phyloP scores from a whole-genome alignment of 2,797 vertebrate species.

The Darevskia mixta region DNA sequence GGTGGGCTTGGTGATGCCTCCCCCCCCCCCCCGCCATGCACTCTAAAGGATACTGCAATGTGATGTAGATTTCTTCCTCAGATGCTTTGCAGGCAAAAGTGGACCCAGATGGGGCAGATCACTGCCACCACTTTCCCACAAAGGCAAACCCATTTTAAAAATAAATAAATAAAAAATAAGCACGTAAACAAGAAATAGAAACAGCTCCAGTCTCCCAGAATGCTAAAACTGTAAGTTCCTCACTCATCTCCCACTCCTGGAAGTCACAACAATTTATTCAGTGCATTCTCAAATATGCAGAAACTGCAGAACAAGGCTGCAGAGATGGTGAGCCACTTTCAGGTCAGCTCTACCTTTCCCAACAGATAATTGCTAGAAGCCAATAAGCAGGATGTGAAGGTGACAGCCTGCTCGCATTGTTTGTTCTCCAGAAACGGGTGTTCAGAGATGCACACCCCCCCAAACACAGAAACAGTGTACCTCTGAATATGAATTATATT shows the following conservation, averaged over 20 bases:
- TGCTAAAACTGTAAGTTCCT: no score
- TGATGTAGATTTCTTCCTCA: no score
- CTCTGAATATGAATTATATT: neutral
- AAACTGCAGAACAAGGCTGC: neutral
- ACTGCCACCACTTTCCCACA: neutral
- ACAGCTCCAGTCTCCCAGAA: no score
- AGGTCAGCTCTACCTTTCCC: neutral
- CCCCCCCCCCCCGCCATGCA: no score
- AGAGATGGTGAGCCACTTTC: neutral
- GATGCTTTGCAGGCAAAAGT: no score
- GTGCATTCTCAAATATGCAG: neutral
- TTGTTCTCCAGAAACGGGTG: neutral
- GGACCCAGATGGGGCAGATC: neutral
- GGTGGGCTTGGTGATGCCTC: no score
- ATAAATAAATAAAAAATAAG: no score
- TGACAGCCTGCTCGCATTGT: neutral
- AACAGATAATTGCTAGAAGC: neutral
- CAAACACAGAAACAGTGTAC: neutral
- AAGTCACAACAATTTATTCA: no score
- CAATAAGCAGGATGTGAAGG: neutral
- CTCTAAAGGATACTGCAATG: no score
- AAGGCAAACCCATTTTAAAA: neutral
- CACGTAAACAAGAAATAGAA: no score
- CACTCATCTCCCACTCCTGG: no score
- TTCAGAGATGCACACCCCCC: neutral